A percentile compares a stretch with the other conserved stretches of the same genome.
These are phyloP conservation scores for Leucophenga montana DNA, from an alignment of 2,888 invertebrate species.

Conservation along the genomic window DNA sequence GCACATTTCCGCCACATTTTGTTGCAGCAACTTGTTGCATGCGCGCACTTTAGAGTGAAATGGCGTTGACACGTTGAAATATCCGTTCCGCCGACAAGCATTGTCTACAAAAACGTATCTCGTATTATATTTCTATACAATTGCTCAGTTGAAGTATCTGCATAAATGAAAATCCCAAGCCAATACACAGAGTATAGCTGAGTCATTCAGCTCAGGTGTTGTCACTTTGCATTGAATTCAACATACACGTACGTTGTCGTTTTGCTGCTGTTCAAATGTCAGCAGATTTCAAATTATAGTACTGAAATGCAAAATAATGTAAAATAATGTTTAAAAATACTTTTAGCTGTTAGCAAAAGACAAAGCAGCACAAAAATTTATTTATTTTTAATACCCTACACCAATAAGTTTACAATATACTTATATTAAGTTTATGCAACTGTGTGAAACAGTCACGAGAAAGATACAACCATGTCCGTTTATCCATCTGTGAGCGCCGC, in stretches of 20 bases:
- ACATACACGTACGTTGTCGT: background rate
- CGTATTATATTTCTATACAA: background rate
- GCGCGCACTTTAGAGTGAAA: conserved; percentile 44
- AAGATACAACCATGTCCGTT: no score
- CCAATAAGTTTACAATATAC: no score
- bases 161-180: background rate
- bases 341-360: no score
- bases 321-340: no score
- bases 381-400: background rate
- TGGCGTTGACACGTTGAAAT: conserved; percentile 14
- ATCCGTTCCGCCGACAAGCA: conserved; percentile 3
- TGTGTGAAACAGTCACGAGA: no score
- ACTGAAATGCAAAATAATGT: no score
- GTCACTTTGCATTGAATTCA: background rate
- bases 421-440: no score
- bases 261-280: no score
- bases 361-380: no score
- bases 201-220: conserved; percentile 2
- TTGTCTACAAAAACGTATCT: background rate
- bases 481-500: no score
- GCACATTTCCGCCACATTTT: conserved; percentile 63
- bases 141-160: background rate
- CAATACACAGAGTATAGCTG: no score
- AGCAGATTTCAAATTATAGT: no score
- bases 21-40: conserved; percentile 43